Evolutionary conservation across 2,888 invertebrate species (phyloP), one percentile per base, ranked within the genome.

Genomic region (Conistra vaccinii): DNA sequence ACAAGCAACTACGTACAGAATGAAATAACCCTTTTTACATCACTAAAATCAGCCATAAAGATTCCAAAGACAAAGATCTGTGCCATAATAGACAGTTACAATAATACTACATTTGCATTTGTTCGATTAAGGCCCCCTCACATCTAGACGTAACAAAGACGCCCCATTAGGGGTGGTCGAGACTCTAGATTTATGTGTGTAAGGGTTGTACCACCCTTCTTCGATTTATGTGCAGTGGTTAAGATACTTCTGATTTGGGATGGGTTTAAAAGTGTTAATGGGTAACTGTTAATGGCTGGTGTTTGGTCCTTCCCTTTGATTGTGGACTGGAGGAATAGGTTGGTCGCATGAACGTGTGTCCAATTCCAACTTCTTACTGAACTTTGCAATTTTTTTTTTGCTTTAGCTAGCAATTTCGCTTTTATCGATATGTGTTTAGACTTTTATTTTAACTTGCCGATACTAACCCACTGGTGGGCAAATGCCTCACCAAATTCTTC

Each of bases 121-220:
- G 88, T 91, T 90, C 90, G 91, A 93, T 92, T 89, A 91, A 90
- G 89, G 88, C 77, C 83, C 85, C 87, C 82, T 80, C 69, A 86
- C 91, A 92, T 90, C 88, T 87, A 83, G 81, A 75, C 82, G 53
- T 7, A 88, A 92, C 92, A 92, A 92, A 92, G 91, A 92, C 89
- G 90, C 90, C 91, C 91, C 91, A 91, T 92, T 92, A 92, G 87
- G 90, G 91, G 90, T 86, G 87, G 89, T 85, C 88, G 89, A 91
- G 87, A 90, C 92, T 68, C 61, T 75, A 90, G 90, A 94, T 94
- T 94, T 94, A 94, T 93, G 89, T 83, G 75, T 73, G 82, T 75
- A 91, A 90, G 92, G 93, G 93, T 90, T 89, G 86, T 73, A 66
- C 72, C 74, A 83, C 80, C 87, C 88, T 83, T 76, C 88, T 90